These are phyloP conservation scores for Coenonympha glycerion DNA, from an alignment of 2,888 invertebrate genomes.

Conservation along the genomic window DNA sequence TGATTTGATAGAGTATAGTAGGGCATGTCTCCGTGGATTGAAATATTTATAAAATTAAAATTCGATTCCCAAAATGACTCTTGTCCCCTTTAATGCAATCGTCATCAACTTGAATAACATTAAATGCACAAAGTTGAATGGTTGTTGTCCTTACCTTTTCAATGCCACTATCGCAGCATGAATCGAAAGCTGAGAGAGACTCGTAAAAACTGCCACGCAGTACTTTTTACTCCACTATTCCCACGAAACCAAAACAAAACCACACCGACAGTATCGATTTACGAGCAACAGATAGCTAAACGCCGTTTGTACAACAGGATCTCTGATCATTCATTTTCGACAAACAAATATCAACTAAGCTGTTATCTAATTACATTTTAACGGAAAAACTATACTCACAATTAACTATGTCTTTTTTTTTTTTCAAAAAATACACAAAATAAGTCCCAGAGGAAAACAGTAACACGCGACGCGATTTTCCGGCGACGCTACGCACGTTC, in stretches of 20 bases:
- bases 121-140: background rate
- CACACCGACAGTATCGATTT: constrained; percentile 49
- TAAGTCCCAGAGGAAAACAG: background rate
- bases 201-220: constrained; percentile 25
- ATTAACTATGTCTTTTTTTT: background rate
- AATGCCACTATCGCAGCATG: background rate
- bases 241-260: constrained; percentile 51
- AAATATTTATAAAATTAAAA: no score
- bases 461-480: constrained; percentile 18
- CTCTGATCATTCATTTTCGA: background rate
- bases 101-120: background rate
- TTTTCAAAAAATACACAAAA: background rate
- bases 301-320: background rate
- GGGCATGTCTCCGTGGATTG: no score
- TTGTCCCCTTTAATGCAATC: background rate
- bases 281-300: constrained; percentile 47
- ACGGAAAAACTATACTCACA: constrained; percentile 3
- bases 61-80: background rate
- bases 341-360: background rate
- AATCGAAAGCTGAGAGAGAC: background rate
- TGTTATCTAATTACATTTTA: background rate
- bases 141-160: background rate
- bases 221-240: constrained; percentile 20
- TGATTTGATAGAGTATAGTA: no score
- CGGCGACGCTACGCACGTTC: constrained; percentile 25